Evolutionary conservation across 1,140 invertebrate genomes (phyloP), one percentile per base, ranked within the genome.

Genomic region (Telenomus remus): DNA sequence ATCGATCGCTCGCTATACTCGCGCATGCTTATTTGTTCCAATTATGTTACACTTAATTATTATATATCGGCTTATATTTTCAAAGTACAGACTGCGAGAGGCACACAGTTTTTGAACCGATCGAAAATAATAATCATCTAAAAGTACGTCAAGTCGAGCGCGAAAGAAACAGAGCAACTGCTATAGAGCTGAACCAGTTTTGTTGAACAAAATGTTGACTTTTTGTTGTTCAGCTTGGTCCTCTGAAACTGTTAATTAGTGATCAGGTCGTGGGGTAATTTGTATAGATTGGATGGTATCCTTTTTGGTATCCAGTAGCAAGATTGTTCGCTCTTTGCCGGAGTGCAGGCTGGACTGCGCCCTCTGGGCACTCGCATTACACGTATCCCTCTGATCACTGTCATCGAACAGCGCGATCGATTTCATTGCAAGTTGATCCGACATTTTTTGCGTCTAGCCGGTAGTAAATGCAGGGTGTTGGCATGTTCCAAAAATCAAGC

Each of bases 391-490:
- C 19, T 84, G 83, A 85, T 86, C 78, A 85, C 80, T 76, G 80
- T 63, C 80, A 50, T 86, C 82, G 82, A 81, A 80, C 80, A 84
- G 68, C 78, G 80, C 76, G 65, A 71, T 71, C 71, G 56, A 73
- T 79, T 80, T 76, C 68, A 78, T 78, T 78, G 60, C 66, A 43
- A 57, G 64, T 47, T 56, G 43, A 77, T 76, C 70, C 68, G 71
- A 81, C 76, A 79, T 81, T 80, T 77, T 86, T 87, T 85, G 81
- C 82, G 86, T 87, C 87, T 88, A 88, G 87, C 85, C 84, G 77
- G 81, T 82, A 83, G 83, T 88, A 88, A 88, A 81, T 88, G 82
- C 79, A 79, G 86, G 86, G 82, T 87, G 81, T 27, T 75, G 56
- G 61, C 73, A 68, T 54, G 37, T 11, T 50, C 46, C 34, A 65